These are phyloP conservation scores for Tenthredo amoena DNA, from an alignment of 2,888 invertebrate species.

Conservation along the genomic window DNA sequence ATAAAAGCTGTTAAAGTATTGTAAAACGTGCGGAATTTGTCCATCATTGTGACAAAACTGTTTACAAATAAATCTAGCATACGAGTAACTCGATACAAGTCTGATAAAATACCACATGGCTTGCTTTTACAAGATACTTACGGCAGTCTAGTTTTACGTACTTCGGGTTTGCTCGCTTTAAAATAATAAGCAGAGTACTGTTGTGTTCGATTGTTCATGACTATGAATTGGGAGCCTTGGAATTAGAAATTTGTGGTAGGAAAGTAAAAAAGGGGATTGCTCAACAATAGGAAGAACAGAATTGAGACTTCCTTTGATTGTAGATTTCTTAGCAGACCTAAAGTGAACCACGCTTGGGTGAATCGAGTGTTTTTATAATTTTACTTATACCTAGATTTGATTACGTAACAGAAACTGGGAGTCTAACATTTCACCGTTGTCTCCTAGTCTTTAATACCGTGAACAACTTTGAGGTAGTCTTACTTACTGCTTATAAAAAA, in stretches of 20 bases:
- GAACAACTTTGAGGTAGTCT: not conserved
- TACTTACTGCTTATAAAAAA: constrained; percentile 45
- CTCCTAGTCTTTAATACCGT: constrained; percentile 13
- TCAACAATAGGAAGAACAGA: constrained; percentile 31
- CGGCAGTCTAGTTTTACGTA: not conserved
- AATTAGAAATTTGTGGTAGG: not conserved
- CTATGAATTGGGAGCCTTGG: not conserved
- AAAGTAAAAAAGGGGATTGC: not conserved
- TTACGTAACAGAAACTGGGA: constrained; percentile 14
- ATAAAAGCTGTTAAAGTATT: not conserved
- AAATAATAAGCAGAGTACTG: not conserved
- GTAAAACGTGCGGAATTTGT: not conserved
- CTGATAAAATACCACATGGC: constrained; percentile 49
- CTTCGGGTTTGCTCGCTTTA: not conserved
- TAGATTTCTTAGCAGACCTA: constrained; percentile 13
- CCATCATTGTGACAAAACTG: not conserved
- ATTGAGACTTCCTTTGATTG: constrained; percentile 47
- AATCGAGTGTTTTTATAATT: constrained; percentile 50
- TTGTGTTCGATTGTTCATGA: not conserved
- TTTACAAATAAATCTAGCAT: constrained; percentile 38
- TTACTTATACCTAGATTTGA: constrained; percentile 26
- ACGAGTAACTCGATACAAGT: constrained; percentile 37
- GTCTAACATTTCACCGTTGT: not conserved
- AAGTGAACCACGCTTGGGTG: constrained; percentile 49
- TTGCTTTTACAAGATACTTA: not conserved